These are phyloP conservation scores for Diadromus collaris DNA, from an alignment of 2,888 invertebrate species.

Conservation along the genomic window DNA sequence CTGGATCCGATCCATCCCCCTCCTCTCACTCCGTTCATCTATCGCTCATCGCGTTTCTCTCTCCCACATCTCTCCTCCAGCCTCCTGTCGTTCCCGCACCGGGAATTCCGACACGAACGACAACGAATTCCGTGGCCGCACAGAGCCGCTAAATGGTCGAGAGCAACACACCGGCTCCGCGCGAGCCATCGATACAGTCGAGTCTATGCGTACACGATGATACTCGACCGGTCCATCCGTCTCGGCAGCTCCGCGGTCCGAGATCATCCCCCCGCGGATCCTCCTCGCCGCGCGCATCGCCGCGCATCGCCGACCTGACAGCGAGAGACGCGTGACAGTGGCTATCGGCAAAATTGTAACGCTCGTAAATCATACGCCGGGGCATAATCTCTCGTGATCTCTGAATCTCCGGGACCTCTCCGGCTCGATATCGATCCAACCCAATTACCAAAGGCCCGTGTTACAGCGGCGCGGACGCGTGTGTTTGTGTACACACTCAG, in stretches of 20 bases:
- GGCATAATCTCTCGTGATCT: constrained; percentile 52
- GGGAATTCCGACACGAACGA: constrained; percentile 53
- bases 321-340: constrained; percentile 51
- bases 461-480: neutral
- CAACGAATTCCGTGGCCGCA: constrained; percentile 55
- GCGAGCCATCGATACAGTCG: constrained; percentile 12
- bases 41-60: constrained; percentile 10
- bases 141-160: constrained; percentile 55
- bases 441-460: constrained; percentile 52
- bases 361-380: constrained; percentile 56
- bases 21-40: neutral
- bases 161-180: constrained; percentile 31
- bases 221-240: constrained; percentile 17
- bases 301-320: constrained; percentile 48
- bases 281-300: constrained; percentile 3
- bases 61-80: neutral
- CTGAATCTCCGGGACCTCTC: constrained; percentile 10
- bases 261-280: constrained; percentile 18
- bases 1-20: constrained; percentile 9
- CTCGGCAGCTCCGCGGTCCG: constrained; percentile 6
- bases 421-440: constrained; percentile 53
- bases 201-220: neutral
- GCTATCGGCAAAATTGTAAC: constrained; percentile 59
- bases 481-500: too few species aligned
- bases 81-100: neutral